Conservation (phyloP, 2,888 invertebrate genomes). For the Perizoma affinitatum region DNA sequence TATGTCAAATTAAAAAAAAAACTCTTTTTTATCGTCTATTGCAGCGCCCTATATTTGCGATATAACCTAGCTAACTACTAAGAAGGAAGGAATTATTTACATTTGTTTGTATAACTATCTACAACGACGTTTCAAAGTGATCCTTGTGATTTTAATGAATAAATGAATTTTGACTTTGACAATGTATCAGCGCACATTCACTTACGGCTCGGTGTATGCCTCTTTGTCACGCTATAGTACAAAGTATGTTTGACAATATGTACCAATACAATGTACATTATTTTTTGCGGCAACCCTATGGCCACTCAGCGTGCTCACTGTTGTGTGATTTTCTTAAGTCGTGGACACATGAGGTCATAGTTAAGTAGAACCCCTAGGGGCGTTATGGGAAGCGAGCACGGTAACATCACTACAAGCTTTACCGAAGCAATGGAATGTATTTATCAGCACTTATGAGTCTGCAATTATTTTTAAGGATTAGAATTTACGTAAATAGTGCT, state of each 20-base stretch:
- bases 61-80: too few species aligned
- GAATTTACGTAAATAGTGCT: not conserved
- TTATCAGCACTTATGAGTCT: conserved; percentile 57
- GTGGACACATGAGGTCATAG: conserved; percentile 83
- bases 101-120: too few species aligned
- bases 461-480: conserved; percentile 50
- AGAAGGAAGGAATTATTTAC: too few species aligned
- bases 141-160: too few species aligned
- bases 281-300: conserved; percentile 60
- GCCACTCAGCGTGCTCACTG: conserved; percentile 58
- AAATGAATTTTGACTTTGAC: too few species aligned
- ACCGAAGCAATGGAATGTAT: conserved; percentile 67
- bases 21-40: too few species aligned
- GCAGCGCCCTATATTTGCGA: too few species aligned
- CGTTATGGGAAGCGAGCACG: conserved; percentile 84
- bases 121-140: too few species aligned
- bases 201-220: too few species aligned
- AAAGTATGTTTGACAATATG: not conserved
- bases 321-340: conserved; percentile 84
- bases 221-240: not conserved
- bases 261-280: not conserved
- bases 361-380: conserved; percentile 81
- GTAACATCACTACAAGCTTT: conserved; percentile 76
- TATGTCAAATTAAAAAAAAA: too few species aligned
- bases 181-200: too few species aligned